These are phyloP conservation scores for Eleutherodactylus coqui DNA, from an alignment of 2,797 vertebrate genomes.

Conservation along the genomic window DNA sequence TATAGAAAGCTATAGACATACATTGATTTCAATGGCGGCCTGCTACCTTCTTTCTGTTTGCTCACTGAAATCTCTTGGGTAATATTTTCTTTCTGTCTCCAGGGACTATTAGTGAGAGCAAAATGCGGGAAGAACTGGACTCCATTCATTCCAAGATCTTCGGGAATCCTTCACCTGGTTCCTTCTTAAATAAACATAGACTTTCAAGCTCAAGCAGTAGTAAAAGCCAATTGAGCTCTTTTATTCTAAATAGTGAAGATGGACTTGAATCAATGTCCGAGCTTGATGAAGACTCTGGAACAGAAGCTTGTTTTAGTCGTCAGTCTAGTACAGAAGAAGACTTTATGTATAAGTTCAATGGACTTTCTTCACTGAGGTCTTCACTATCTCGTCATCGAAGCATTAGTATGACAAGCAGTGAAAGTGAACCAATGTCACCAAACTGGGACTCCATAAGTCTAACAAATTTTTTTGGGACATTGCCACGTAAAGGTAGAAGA, in stretches of 20 bases:
- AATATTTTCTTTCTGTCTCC: constrained; percentile 2
- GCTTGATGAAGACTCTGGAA: constrained; percentile 78
- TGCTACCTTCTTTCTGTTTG: too few species aligned
- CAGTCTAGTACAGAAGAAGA: constrained; percentile 78
- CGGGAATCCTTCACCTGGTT: fast-evolving
- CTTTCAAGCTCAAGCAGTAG: constrained; percentile 91
- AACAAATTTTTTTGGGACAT: constrained; percentile 84
- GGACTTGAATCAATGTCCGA: constrained; percentile 72
- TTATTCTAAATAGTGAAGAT: constrained; percentile 87
- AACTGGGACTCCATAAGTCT: constrained; percentile 77
- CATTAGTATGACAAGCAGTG: constrained; percentile 81
- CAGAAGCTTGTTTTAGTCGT: constrained; percentile 74
- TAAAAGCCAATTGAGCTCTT: constrained; percentile 77
- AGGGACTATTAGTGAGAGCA: constrained; percentile 76
- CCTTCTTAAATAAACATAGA: constrained; percentile 67
- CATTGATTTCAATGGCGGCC: too few species aligned
- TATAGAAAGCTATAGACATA: too few species aligned
- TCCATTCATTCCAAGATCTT: constrained; percentile 65
- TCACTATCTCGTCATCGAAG: constrained; percentile 76
- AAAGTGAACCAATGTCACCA: constrained; percentile 80
- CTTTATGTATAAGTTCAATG: constrained; percentile 75
- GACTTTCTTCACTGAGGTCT: not conserved
- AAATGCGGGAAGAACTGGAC: constrained; percentile 66
- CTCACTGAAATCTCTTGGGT: not conserved
- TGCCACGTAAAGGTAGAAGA: constrained; percentile 84